Percentiles rank a stretch among this genome's conserved stretches.
These are phyloP conservation scores for Eupithecia subumbrata DNA, from an alignment of 2,888 invertebrate species.

Conservation along the genomic window DNA sequence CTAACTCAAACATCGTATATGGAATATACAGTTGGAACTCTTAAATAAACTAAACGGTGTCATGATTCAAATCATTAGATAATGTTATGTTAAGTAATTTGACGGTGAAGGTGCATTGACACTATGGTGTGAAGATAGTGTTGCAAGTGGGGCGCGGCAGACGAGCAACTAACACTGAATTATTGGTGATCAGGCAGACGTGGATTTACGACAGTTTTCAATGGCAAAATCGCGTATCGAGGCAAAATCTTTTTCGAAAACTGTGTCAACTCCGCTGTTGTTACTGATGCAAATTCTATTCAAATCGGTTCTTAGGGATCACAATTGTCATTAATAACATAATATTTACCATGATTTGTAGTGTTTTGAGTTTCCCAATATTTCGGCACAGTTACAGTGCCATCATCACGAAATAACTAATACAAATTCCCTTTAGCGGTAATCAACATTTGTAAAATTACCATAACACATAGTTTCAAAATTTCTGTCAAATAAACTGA, in stretches of 20 bases:
- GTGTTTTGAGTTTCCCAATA: background rate
- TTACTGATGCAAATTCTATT: no score
- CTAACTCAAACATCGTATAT: no score
- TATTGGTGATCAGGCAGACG: background rate
- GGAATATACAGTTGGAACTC: no score
- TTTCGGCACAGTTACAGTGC: background rate
- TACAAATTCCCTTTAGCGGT: background rate
- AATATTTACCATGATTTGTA: background rate
- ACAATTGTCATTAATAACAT: background rate
- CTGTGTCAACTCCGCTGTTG: background rate
- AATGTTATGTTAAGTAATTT: constrained; percentile 39
- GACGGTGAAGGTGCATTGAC: constrained; percentile 45
- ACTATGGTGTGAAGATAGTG: constrained; percentile 16
- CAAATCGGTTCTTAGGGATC: background rate
- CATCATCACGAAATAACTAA: background rate
- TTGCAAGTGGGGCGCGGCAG: background rate
- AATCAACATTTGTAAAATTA: background rate
- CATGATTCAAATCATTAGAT: constrained; percentile 1
- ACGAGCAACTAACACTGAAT: background rate
- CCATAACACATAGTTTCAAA: no score
- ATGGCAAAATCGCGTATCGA: background rate
- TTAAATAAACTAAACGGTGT: background rate
- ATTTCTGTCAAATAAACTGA: no score
- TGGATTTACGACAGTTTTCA: background rate
- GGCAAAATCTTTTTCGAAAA: background rate